phyloP scores from a whole-genome alignment of 92 coral and sea anemone species.

The Montipora capitata region DNA sequence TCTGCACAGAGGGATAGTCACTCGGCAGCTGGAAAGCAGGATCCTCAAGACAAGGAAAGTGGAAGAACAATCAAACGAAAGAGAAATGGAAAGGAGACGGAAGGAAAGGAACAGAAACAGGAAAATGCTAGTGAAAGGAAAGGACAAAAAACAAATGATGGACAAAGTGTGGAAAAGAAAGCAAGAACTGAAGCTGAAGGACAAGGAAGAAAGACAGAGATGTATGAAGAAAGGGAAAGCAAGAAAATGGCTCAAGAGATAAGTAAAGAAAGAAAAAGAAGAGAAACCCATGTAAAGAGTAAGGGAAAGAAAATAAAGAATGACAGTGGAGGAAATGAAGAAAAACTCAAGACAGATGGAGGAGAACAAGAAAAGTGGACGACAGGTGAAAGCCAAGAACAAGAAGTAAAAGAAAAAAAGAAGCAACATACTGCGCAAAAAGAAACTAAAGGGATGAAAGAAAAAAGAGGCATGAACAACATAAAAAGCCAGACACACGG shows the following conservation, averaged over 20 bases:
- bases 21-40: neutral
- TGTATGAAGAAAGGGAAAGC: neutral
- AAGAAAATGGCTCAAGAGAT: neutral
- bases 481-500: neutral
- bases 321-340: neutral
- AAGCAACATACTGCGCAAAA: neutral
- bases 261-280: neutral
- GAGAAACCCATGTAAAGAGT: neutral
- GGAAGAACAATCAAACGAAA: too few species aligned
- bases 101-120: too few species aligned
- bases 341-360: too few species aligned
- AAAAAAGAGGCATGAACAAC: neutral
- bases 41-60: too few species aligned
- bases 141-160: slow-evolving; percentile 1
- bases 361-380: too few species aligned
- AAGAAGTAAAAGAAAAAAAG: neutral
- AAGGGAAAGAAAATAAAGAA: neutral
- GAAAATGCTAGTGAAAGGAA: neutral
- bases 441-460: neutral
- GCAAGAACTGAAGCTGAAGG: neutral
- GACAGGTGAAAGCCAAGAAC: too few species aligned
- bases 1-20: neutral
- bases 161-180: slow-evolving; percentile 21
- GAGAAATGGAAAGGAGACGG: too few species aligned
- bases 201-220: neutral